Evolutionary conservation across 30 jellyfish, hydroid and myxozoan species (phyloP).

Genomic region (Rhopilema esculentum): DNA sequence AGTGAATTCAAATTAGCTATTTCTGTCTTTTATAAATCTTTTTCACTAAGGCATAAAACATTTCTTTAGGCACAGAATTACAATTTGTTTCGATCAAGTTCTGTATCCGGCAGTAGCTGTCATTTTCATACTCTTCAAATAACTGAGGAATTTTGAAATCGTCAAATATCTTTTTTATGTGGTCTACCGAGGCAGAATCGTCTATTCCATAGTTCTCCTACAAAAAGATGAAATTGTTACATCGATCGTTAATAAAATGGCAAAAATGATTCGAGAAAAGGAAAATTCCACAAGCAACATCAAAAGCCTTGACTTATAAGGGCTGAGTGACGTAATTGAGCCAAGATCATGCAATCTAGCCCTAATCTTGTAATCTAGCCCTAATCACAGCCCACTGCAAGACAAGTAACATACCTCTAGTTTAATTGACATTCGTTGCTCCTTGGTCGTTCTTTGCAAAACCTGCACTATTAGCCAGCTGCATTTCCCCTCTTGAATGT

Average conservation of each 20-base stretch:
- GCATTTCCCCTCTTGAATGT: conserved; percentile 89
- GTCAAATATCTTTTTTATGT: conserved; percentile 59
- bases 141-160: conserved; percentile 52
- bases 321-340: too few species aligned
- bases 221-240: too few species aligned
- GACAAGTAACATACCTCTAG: conserved; percentile 33
- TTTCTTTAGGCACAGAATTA: conserved; percentile 67
- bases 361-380: too few species aligned
- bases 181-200: conserved; percentile 46
- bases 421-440: conserved; percentile 50
- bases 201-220: conserved; percentile 83
- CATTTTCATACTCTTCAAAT: conserved; percentile 62
- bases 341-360: too few species aligned
- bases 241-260: background rate
- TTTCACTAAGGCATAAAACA: conserved; percentile 65
- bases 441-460: conserved; percentile 51
- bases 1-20: background rate
- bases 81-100: conserved; percentile 48
- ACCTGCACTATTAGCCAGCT: conserved; percentile 88
- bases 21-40: conserved; percentile 73
- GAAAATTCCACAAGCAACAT: too few species aligned
- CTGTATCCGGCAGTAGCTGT: conserved; percentile 51
- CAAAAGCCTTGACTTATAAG: too few species aligned
- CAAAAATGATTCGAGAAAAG: too few species aligned
- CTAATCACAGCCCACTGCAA: too few species aligned